A percentile compares a stretch with the other conserved stretches of the same genome.
phyloP scores from a whole-genome alignment of 2,797 vertebrate genomes.

The Nannoperca australis region DNA sequence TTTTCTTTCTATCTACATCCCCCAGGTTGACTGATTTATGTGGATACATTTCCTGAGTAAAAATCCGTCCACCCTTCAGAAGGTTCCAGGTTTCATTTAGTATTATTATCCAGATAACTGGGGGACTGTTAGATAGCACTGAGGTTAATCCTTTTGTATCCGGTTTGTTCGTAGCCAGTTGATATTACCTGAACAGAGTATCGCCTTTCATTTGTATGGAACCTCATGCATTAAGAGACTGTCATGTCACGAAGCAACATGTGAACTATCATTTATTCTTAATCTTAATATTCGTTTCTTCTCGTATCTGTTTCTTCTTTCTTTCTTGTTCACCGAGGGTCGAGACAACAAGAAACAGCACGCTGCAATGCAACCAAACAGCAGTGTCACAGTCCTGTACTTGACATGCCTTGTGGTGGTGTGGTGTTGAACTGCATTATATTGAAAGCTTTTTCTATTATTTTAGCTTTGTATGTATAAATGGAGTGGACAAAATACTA shows the following conservation, averaged over 20 bases:
- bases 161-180: neutral
- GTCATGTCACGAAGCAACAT: neutral
- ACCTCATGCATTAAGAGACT: neutral
- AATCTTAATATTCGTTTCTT: no score
- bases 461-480: neutral
- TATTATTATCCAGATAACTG: neutral
- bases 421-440: neutral
- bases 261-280: slow-evolving; percentile 4
- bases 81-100: neutral
- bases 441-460: neutral
- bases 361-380: neutral
- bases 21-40: neutral
- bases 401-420: neutral
- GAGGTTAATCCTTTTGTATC: neutral
- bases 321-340: neutral
- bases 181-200: neutral
- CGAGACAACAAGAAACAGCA: neutral
- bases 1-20: neutral
- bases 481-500: neutral
- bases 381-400: neutral
- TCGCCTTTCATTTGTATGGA: neutral
- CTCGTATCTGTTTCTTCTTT: neutral
- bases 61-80: neutral
- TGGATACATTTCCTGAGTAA: neutral
- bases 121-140: neutral